These are phyloP conservation scores for Gymnocheta viridis DNA, from an alignment of 2,888 invertebrate genomes.

Conservation along the genomic window DNA sequence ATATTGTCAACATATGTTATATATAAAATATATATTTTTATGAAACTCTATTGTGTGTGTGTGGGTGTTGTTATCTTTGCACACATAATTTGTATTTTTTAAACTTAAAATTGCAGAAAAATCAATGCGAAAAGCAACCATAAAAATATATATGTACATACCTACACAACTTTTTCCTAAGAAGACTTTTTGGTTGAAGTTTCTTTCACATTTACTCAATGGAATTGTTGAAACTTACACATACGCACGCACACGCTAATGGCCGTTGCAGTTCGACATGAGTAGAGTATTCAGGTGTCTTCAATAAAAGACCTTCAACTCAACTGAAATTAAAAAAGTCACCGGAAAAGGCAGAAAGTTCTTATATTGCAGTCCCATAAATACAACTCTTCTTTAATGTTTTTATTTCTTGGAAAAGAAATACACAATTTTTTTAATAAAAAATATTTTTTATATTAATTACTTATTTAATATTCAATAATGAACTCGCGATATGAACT, in stretches of 20 bases:
- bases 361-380: background rate
- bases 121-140: background rate
- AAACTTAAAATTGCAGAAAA: conserved; percentile 2
- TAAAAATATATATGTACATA: background rate
- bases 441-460: too few species aligned
- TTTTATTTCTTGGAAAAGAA: background rate
- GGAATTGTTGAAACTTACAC: background rate
- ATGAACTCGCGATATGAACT: too few species aligned
- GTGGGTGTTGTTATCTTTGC: background rate
- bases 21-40: too few species aligned
- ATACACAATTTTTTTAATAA: background rate
- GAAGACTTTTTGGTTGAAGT: background rate
- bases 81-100: background rate
- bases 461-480: too few species aligned
- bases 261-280: background rate
- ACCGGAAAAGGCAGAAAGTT: conserved; percentile 32
- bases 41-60: background rate
- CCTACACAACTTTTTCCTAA: background rate
- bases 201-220: background rate
- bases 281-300: conserved; percentile 16
- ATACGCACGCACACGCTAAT: background rate
- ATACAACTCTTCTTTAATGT: background rate
- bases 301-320: conserved; percentile 1
- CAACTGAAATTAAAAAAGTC: conserved; percentile 3
- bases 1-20: background rate